Evolutionary conservation across 2,113 vertebrate genomes (phyloP).

Genomic region (Mirza zaza): DNA sequence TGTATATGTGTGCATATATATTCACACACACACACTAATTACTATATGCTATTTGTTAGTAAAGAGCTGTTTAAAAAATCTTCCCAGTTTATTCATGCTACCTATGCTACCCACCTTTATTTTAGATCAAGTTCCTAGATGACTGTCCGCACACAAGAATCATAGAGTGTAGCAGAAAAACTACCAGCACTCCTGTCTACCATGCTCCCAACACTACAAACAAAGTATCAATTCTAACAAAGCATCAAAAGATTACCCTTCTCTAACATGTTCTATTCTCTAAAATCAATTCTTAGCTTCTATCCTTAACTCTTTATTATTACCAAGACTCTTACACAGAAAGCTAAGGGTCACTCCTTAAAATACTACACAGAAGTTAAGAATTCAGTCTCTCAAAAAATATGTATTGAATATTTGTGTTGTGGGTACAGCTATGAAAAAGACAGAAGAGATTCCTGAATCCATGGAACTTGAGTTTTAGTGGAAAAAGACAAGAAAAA

Average conservation of each 20-base stretch:
- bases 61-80: background rate
- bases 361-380: background rate
- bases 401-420: background rate
- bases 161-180: background rate
- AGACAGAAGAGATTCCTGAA: background rate
- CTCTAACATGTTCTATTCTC: background rate
- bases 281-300: background rate
- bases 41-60: background rate
- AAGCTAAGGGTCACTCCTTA: background rate
- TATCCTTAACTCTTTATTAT: background rate
- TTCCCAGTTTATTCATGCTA: background rate
- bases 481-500: background rate
- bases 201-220: too few species aligned
- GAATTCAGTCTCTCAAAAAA: slow-evolving; percentile 9
- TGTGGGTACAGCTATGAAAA: background rate
- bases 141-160: background rate
- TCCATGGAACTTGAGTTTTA: background rate
- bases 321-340: background rate
- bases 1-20: too few species aligned
- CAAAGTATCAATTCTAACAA: background rate
- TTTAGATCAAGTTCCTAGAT: background rate
- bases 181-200: background rate
- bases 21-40: background rate
- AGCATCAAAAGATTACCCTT: background rate
- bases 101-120: background rate